Conservation (phyloP, 2,113 vertebrate species). For the Haemorhous mexicanus region DNA sequence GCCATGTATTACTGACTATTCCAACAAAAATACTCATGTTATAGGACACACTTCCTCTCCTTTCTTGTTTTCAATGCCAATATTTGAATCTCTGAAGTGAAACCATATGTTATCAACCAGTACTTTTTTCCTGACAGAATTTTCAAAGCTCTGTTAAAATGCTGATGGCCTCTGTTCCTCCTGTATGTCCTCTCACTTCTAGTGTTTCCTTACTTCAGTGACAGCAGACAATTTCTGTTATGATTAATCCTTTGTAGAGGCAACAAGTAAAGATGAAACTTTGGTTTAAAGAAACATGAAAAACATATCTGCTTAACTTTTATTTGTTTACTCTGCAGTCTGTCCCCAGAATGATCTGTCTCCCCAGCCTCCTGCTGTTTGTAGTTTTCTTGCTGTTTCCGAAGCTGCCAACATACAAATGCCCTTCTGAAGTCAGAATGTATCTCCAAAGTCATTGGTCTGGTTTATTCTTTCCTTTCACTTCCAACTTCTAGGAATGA, state of each 20-base stretch:
- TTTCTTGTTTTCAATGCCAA: neutral
- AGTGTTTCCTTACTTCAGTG: neutral
- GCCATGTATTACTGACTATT: neutral
- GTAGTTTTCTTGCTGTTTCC: neutral
- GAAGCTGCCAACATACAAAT: neutral
- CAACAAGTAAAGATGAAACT: neutral
- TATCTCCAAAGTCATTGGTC: neutral
- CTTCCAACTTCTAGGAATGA: neutral
- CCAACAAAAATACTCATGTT: neutral
- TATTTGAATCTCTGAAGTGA: conserved; percentile 1
- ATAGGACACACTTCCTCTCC: neutral
- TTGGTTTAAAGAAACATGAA: neutral
- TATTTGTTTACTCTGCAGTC: neutral
- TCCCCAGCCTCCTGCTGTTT: conserved; percentile 8
- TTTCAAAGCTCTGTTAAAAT: neutral
- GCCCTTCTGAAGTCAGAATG: neutral
- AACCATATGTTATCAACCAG: neutral
- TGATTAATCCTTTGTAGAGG: neutral
- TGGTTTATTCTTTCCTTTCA: neutral
- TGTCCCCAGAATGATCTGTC: neutral
- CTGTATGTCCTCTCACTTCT: neutral
- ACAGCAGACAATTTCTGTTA: neutral
- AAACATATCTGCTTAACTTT: neutral
- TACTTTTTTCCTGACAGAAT: neutral
- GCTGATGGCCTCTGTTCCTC: neutral